Percentiles rank a stretch among this genome's conserved stretches.
phyloP scores from a whole-genome alignment of 2,797 vertebrate species.

The Megaceryle alcyon region DNA sequence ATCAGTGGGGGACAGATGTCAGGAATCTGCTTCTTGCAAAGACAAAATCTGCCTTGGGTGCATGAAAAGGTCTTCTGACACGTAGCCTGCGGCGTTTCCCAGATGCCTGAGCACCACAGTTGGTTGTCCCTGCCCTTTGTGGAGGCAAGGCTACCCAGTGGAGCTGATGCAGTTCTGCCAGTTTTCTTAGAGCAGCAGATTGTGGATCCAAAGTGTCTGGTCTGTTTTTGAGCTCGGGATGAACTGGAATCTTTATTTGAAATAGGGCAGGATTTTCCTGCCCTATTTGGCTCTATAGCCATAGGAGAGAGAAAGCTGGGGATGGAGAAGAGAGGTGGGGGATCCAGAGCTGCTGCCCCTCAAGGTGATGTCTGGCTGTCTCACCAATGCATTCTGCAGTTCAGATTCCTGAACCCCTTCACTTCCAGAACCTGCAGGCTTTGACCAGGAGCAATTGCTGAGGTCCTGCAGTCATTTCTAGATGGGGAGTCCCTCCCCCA shows the following conservation, averaged over 20 bases:
- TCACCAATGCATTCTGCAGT: not conserved
- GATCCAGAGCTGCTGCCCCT: not conserved
- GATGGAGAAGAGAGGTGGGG: not conserved
- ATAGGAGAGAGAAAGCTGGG: rapidly evolving
- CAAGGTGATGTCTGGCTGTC: not conserved
- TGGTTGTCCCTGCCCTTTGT: not conserved
- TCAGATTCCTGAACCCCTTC: not conserved
- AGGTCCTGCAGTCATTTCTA: not conserved
- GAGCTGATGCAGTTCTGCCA: not conserved
- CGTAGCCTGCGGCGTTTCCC: not conserved
- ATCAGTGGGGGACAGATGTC: not conserved
- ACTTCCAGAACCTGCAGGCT: not conserved
- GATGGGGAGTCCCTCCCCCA: not conserved
- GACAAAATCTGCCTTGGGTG: not conserved
- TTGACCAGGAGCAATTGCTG: not conserved
- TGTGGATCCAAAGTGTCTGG: not conserved
- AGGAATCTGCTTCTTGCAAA: not conserved
- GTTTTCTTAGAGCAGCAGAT: not conserved
- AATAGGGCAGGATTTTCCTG: not conserved
- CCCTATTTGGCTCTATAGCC: not conserved
- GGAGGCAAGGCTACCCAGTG: not conserved
- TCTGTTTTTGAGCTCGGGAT: not conserved
- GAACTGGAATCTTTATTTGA: not conserved
- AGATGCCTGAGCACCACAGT: not conserved
- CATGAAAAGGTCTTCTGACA: not conserved